Evolutionary conservation across 2,888 invertebrate species (phyloP).

Genomic region (Diploptera punctata): DNA sequence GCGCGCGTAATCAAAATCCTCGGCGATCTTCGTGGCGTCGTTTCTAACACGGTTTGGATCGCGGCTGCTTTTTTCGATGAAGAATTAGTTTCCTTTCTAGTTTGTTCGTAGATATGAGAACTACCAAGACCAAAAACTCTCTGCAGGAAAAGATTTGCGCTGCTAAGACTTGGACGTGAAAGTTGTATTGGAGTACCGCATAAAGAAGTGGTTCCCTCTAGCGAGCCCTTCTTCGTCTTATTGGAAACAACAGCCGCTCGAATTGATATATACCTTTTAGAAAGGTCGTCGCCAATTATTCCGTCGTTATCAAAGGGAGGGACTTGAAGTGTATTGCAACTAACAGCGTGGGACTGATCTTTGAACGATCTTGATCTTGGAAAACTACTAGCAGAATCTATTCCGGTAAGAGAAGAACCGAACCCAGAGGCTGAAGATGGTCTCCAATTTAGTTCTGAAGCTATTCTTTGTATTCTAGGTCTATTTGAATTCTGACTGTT

Average conservation of each 20-base stretch:
- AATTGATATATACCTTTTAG: constrained; percentile 9
- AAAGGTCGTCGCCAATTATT: constrained; percentile 21
- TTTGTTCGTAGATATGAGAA: constrained; percentile 49
- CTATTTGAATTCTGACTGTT: constrained; percentile 18
- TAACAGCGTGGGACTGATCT: constrained; percentile 34
- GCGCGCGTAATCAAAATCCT: constrained; percentile 75
- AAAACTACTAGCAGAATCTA: constrained; percentile 13
- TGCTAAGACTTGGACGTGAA: constrained; percentile 61
- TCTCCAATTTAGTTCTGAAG: constrained; percentile 60
- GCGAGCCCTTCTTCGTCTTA: constrained; percentile 53
- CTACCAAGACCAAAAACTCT: constrained; percentile 62
- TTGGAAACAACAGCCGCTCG: constrained; percentile 48
- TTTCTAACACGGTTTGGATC: constrained; percentile 51
- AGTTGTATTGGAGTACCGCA: not conserved
- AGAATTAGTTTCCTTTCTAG: constrained; percentile 42
- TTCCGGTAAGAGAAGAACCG: constrained; percentile 11
- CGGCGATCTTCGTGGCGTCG: constrained; percentile 63
- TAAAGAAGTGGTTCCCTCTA: constrained; percentile 47
- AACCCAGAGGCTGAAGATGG: constrained; percentile 46
- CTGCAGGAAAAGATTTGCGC: constrained; percentile 67
- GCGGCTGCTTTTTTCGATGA: constrained; percentile 39
- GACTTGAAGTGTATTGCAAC: constrained; percentile 44
- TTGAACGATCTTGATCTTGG: constrained; percentile 38
- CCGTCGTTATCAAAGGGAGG: not conserved
- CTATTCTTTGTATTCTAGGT: constrained; percentile 56